Evolutionary conservation across 2,888 invertebrate genomes (phyloP), one percentile per base, ranked within the genome.

Genomic region (Epiblema foenella): DNA sequence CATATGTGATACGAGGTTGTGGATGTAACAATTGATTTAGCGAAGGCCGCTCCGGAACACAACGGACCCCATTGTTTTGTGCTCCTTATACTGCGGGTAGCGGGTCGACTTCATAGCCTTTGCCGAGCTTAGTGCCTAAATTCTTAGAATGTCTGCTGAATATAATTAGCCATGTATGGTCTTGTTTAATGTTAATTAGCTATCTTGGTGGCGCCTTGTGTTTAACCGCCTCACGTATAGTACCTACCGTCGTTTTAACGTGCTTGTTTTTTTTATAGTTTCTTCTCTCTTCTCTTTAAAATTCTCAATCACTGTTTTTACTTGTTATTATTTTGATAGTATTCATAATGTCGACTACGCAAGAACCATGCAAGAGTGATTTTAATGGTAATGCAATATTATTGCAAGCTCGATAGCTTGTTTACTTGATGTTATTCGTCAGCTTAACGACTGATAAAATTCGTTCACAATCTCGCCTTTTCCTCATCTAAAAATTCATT

Each of bases 61-160:
- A 88, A 85, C 85, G 85, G 80, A 75, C 70, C 71, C 89, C 83
- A 91, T 92, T 93, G 91, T 93, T 91, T 76, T 75, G 75, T 80
- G 77, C 85, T 87, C 91, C 91, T 87, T 93, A 90, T 91, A 91
- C 85, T 86, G 88, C 87, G 79, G 80, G 81, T 89, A 91, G 91
- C 92, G 91, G 92, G 84, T 72, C 79, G 74, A 85, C 87, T 90
- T 89, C 88, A 90, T 86, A 90, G 83, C 81, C 79, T 70, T 77
- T 80, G 79, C 76, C 68, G 77, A 77, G 78, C 79, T 78, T 81
- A 83, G 83, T 80, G 87, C 84, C 88, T 83, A 83, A 89, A 88
- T 93, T 91, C 91, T 87, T 75, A 83, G 91, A 91, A 92, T 85
- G 88, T 83, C 86, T 83, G 79, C 79, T 84, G 88, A 85, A 89